These are phyloP conservation scores for Drosophila multiciliata DNA, from an alignment of 2,888 invertebrate genomes.

Conservation along the genomic window DNA sequence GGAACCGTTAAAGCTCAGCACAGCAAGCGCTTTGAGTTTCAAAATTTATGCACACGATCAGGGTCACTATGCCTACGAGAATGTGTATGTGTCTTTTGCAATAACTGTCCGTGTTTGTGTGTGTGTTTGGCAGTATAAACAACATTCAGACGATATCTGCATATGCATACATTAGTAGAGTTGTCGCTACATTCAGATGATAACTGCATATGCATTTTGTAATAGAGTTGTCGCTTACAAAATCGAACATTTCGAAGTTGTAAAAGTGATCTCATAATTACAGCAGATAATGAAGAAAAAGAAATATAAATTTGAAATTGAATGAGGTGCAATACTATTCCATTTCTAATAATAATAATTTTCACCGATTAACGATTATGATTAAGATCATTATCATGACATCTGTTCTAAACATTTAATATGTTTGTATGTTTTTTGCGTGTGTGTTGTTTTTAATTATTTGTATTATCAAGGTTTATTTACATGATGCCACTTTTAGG, in stretches of 20 bases:
- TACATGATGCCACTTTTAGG: conserved; percentile 82
- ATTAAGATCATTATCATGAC: neutral
- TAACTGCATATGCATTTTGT: conserved; percentile 5
- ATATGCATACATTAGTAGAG: conserved; percentile 4
- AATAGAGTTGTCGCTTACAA: neutral
- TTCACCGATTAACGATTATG: neutral
- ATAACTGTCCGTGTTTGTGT: conserved; percentile 4
- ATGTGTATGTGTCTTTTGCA: conserved; percentile 61
- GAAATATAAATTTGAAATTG: neutral
- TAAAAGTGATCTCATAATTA: neutral
- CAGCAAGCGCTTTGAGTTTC: conserved; percentile 86
- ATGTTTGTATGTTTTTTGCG: conserved; percentile 42
- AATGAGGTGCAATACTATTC: neutral
- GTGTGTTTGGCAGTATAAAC: neutral
- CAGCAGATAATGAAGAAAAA: neutral
- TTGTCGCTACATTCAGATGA: neutral
- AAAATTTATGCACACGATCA: conserved; percentile 86
- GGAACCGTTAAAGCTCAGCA: conserved; percentile 86
- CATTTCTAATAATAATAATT: neutral
- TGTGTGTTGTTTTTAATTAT: neutral
- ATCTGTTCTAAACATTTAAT: conserved; percentile 2
- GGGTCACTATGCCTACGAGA: conserved; percentile 85
- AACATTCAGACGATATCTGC: conserved; percentile 3
- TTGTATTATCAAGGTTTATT: conserved; percentile 5
- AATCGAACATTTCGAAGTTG: neutral